Evolutionary conservation across 2,888 invertebrate species (phyloP).

Genomic region (Biston stratarius): DNA sequence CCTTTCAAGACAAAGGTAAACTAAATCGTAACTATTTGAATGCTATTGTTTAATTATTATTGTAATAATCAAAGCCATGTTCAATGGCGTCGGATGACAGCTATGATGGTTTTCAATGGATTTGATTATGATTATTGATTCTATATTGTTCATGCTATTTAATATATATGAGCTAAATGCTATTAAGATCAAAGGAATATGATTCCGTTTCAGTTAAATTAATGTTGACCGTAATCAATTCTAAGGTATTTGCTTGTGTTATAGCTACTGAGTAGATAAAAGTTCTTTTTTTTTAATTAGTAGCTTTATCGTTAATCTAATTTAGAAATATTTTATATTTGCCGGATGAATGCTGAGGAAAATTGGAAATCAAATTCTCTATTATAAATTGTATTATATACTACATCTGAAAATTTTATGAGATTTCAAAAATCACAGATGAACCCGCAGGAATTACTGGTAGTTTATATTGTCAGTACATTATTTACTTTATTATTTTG

Average conservation of each 20-base stretch:
- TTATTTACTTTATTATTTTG: constrained; percentile 15
- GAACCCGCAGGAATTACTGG: not conserved
- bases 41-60: constrained; percentile 22
- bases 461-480: constrained; percentile 13
- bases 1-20: constrained; percentile 27
- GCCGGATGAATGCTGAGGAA: no score
- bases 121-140: constrained; percentile 2
- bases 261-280: no score
- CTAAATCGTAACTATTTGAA: constrained; percentile 15
- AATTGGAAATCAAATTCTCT: no score
- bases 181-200: not conserved
- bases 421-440: not conserved
- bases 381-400: no score
- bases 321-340: no score
- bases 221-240: not conserved
- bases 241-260: not conserved
- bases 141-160: not conserved
- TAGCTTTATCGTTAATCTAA: no score
- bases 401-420: no score
- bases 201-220: not conserved
- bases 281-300: no score
- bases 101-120: constrained; percentile 2
- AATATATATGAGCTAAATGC: not conserved
- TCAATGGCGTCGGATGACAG: constrained; percentile 2
- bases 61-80: constrained; percentile 8